Base-by-base conservation (phyloP, 2,888 invertebrate genomes). In the Autographa pulchrina region DNA sequence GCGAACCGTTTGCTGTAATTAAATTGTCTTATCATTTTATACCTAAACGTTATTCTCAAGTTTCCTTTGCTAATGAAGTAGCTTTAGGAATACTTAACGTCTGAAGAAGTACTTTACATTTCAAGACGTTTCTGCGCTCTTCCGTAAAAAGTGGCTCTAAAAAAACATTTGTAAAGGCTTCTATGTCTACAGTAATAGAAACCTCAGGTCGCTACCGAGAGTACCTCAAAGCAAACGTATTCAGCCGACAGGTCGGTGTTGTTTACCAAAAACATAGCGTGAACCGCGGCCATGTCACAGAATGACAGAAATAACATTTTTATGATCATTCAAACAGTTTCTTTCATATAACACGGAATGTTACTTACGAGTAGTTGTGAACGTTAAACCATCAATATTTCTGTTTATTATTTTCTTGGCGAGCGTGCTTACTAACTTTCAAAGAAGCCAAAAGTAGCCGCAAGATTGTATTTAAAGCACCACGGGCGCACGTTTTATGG, bases 251-350 rank as follows among this genome's bases (percentile, higher is more conserved):
- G 66, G 75, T 84, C 84, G 71, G 62, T 72, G 72, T 62, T 83
- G 72, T 82, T 85, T 78, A 78, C 77, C 73, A 80, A 85, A 83
- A 86, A 76, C 71, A 72, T 76, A 68, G 66, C 83, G 74, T 77
- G 77, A 74, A 81, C 81, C 75, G 64, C 74, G 72, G 79, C 68
- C 70, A 75, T 84, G 82, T 75, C 86, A 86, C 81, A 82, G 74
- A 83, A 86, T 75, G 85, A 86, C 81, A 82, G 74, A 83, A 86
- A 85, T 86, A 85, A 81, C 82, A 82, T 78, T 85, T 85, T 85
- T 86, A 85, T 82, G 85, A 83, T 75, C 76, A 72, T 77, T 76
- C 71, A 74, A 72, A 73, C 69, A 70, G 78, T 74, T 79, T 80
- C 76, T 78, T 80, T 75, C 78, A 81, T 78, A 79, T 67, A 81